These are phyloP conservation scores for Eudasyphora cyanicolor DNA, from an alignment of 2,888 invertebrate species.

Conservation along the genomic window DNA sequence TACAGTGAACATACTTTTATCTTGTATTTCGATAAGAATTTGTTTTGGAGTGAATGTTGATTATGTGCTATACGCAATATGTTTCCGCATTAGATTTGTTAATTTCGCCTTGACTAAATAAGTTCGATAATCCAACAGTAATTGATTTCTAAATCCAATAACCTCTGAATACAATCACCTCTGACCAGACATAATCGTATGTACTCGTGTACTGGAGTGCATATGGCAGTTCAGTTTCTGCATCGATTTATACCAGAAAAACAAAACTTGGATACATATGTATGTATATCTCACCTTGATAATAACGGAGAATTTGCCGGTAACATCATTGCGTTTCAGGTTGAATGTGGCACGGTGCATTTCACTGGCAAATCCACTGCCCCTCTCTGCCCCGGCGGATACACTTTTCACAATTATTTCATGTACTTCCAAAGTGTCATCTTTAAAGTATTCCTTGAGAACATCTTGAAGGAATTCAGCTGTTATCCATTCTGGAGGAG, in stretches of 20 bases:
- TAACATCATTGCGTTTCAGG: conserved; percentile 72
- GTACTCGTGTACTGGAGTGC: no score
- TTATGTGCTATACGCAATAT: no score
- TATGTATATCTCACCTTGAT: conserved; percentile 73
- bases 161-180: background rate
- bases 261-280: no score
- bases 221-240: no score
- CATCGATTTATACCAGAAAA: no score
- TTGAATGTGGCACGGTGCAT: conserved; percentile 78
- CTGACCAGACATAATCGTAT: background rate
- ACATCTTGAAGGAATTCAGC: conserved; percentile 77
- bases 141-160: background rate
- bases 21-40: no score
- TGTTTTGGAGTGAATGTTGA: no score
- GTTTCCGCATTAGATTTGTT: no score
- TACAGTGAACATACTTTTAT: no score
- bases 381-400: conserved; percentile 68
- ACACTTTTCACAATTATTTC: conserved; percentile 74
- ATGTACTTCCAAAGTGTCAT: conserved; percentile 72
- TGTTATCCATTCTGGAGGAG: conserved; percentile 77
- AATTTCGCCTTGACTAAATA: no score
- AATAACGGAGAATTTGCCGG: conserved; percentile 76
- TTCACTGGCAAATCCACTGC: conserved; percentile 77
- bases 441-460: conserved; percentile 77
- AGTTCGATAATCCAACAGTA: background rate